Percentiles rank a stretch among this genome's conserved stretches.
These are phyloP conservation scores for Scaptomyza caliginosa DNA, from an alignment of 2,888 invertebrate genomes.

Conservation along the genomic window DNA sequence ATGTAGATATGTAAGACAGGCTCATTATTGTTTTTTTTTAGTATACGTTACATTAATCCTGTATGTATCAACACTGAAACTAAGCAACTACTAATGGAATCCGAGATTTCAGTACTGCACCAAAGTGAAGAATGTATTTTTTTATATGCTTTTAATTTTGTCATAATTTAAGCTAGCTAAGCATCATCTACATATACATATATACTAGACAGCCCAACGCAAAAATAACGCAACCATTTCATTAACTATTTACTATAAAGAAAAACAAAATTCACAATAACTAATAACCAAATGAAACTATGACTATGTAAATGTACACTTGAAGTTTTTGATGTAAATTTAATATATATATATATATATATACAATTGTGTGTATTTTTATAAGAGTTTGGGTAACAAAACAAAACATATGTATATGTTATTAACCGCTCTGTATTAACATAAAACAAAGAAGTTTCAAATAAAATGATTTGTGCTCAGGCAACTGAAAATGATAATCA, in stretches of 20 bases:
- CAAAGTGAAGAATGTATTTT: slow-evolving; percentile 75
- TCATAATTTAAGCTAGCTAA: slow-evolving; percentile 46
- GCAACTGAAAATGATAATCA: slow-evolving; percentile 63
- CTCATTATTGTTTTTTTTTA: slow-evolving; percentile 29
- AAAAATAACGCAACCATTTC: slow-evolving; percentile 34
- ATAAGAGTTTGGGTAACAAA: not conserved
- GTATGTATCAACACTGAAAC: slow-evolving; percentile 40
- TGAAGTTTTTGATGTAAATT: slow-evolving; percentile 51
- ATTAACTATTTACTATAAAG: slow-evolving; percentile 14
- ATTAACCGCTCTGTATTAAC: slow-evolving; percentile 5
- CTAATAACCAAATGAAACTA: slow-evolving; percentile 52
- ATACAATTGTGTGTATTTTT: slow-evolving; percentile 31
- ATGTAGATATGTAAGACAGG: slow-evolving; percentile 40
- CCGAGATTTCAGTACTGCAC: slow-evolving; percentile 78
- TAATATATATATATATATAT: slow-evolving; percentile 21
- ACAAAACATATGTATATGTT: not conserved
- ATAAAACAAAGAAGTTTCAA: slow-evolving; percentile 8
- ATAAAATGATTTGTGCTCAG: slow-evolving; percentile 52
- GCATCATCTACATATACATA: slow-evolving; percentile 23
- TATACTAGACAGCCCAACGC: slow-evolving; percentile 54
- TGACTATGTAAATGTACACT: slow-evolving; percentile 49
- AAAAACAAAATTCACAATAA: slow-evolving; percentile 6
- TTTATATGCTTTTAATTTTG: slow-evolving; percentile 60
- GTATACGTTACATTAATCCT: slow-evolving; percentile 26
- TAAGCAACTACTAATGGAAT: slow-evolving; percentile 65